A percentile compares a stretch with the other conserved stretches of the same genome.
These are phyloP conservation scores for Xestia sexstrigata DNA, from an alignment of 2,888 invertebrate genomes.

Conservation along the genomic window DNA sequence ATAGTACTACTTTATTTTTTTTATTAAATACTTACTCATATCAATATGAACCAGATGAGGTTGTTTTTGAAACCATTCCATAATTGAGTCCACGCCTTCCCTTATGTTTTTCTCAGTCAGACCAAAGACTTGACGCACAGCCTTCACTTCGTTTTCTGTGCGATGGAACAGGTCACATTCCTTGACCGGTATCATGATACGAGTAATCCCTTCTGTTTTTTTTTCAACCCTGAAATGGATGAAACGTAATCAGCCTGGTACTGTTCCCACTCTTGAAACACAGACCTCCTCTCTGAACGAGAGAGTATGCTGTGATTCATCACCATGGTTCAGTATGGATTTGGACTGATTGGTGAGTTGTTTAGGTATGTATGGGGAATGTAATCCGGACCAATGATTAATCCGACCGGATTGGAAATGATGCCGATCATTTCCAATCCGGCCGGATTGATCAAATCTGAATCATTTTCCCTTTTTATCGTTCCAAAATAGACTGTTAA, in stretches of 20 bases:
- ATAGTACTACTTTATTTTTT: too few species aligned
- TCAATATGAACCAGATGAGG: constrained; percentile 42
- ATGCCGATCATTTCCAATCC: too few species aligned
- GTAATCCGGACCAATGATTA: too few species aligned
- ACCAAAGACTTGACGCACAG: constrained; percentile 34
- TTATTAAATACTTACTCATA: constrained; percentile 33
- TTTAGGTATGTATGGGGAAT: too few species aligned
- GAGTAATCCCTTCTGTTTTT: too few species aligned
- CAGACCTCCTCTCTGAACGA: neutral
- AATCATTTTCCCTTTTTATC: too few species aligned
- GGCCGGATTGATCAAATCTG: too few species aligned
- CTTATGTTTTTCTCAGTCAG: constrained; percentile 28
- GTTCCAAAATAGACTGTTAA: too few species aligned
- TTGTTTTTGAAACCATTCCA: constrained; percentile 45
- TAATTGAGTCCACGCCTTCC: constrained; percentile 31
- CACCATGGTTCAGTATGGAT: neutral
- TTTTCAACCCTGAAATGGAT: constrained; percentile 25
- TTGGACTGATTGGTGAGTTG: neutral
- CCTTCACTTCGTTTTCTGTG: constrained; percentile 21
- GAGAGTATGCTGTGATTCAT: neutral
- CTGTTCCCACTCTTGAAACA: neutral
- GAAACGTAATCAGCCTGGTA: neutral
- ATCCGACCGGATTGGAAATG: too few species aligned
- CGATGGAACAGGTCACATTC: constrained; percentile 3
- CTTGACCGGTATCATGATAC: neutral